Evolutionary conservation across 2,797 vertebrate genomes (phyloP), one percentile per base, ranked within the genome.

Genomic region (Streptopelia turtur): DNA sequence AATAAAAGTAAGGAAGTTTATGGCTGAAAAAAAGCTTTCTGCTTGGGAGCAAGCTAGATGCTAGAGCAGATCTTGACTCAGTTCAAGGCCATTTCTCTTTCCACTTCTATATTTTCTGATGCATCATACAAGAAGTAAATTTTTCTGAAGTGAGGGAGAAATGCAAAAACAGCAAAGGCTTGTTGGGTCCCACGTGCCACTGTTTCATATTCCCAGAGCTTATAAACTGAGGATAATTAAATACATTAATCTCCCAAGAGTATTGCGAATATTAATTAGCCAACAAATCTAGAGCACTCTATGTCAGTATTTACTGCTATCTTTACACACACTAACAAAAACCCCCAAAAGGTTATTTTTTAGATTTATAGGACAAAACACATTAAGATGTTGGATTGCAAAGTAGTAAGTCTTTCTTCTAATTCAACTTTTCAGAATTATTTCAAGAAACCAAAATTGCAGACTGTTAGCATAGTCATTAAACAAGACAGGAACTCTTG

Each of bases 181-280:
- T 93, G 21, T 74, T 93, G 39, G 35, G 74, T 76, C 80, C 43
- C n/a, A 31, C 5, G 14, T 68, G 60, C 33, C 59, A 57, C 35
- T 59, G 17, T 49, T 89, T 77, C 39, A 20, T 70, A 91, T 57
- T 89, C 88, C 80, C 94, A 87, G 39, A 74, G 60, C 15, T 82
- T 89, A 82, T 63, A 95, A 83, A 74, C 57, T 59, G 30, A 74
- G 24, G 64, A 90, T 93, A 89, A 94, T 95, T 96, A 97, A 94
- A 88, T 35, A 93, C n/a, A 93, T 1, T 1, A 64, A 31, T 10
- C 23, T 77, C 95, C 80, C 66, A 88, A 65, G 71, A 50, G 66
- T 83, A 81, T 21, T 64, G 25, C 88, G 80, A 79, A 60, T 77
- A 94, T 86, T 94, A 95, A 94, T 94, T 94, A 93, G 41, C 68